Conservation (phyloP, 2,888 invertebrate species). For the Drosophila pseudotakahashii region DNA sequence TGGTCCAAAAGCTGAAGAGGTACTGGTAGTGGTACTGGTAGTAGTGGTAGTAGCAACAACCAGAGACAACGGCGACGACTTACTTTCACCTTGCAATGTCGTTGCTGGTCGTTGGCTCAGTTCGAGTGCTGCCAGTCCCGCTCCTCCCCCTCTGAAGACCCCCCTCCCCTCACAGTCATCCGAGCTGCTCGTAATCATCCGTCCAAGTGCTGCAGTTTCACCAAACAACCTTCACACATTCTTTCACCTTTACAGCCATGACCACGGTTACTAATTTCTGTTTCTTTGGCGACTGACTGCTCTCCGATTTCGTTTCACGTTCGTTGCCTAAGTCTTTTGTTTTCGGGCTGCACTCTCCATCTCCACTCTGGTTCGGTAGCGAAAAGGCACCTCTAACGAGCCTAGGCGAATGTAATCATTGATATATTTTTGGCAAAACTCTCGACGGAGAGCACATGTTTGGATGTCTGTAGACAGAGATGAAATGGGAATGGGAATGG, state of each 20-base stretch:
- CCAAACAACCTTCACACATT: conserved; percentile 84
- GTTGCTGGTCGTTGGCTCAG: conserved; percentile 84
- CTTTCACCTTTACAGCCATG: conserved; percentile 83
- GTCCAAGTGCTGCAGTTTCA: conserved; percentile 77
- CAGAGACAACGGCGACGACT: conserved; percentile 65
- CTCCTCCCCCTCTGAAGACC: not conserved
- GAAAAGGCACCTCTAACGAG: conserved; percentile 25
- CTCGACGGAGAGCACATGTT: conserved; percentile 23
- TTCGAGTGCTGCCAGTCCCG: conserved; percentile 59
- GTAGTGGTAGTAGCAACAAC: conserved; percentile 9
- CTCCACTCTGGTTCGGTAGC: conserved; percentile 4
- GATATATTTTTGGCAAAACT: conserved; percentile 75
- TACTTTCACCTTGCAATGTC: conserved; percentile 85
- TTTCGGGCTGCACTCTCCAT: conserved; percentile 56
- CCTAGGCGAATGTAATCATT: conserved; percentile 72
- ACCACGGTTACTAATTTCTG: conserved; percentile 83
- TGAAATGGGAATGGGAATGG: not conserved
- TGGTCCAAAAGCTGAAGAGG: conserved; percentile 1
- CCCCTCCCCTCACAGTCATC: conserved; percentile 40
- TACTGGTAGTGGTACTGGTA: not conserved
- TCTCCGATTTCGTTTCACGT: conserved; percentile 55
- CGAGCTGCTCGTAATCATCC: conserved; percentile 71
- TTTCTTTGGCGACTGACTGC: conserved; percentile 9
- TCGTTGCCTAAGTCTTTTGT: conserved; percentile 78
- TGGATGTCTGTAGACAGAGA: not conserved